Evolutionary conservation across 2,113 vertebrate genomes (phyloP), one percentile per base, ranked within the genome.

Genomic region (Orycteropus afer): DNA sequence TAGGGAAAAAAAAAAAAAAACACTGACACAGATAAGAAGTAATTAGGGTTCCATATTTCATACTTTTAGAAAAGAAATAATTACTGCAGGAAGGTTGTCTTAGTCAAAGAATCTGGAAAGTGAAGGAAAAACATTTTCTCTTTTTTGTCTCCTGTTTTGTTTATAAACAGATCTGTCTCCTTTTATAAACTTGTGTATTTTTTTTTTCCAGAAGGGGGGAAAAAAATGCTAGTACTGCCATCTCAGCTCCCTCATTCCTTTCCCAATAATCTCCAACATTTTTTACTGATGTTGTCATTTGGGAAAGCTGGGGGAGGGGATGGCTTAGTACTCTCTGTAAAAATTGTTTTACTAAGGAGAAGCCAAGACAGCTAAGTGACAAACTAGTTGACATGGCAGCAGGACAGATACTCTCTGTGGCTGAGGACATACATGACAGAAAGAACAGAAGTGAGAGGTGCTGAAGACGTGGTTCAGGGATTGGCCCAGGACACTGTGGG

Each of bases 341-440:
- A 98, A 98, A 98, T 93, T 83, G 89, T 97, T 97, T 95, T 85
- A 96, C 96, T 97, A 94, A 98, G 88, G 93, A 95, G 93, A 96
- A 93, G 96, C 96, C 95, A 86, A 98, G 97, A 98, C 98, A 97
- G 97, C 97, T 97, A 94, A 96, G 95, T 98, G 98, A 98, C 98
- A 98, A 98, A 98, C 98, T 98, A 98, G 98, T 98, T 98, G 97
- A 96, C 97, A 98, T 97, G 97, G 97, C 95, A 96, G 89, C 94
- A 93, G 94, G 95, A 96, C 97, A 98, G 96, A 95, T 95, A 97
- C 90, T 94, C 95, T 97, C 97, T 97, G 78, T 97, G 96, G 96
- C 94, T 96, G 96, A 95, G 82, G 93, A 93, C 96, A 96, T 91
- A 96, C 97, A 97, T 96, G 98, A 98, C 96, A 97, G 97, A 97